Base-by-base conservation (phyloP, 2,888 invertebrate genomes). In the Artemia sp. region DNA sequence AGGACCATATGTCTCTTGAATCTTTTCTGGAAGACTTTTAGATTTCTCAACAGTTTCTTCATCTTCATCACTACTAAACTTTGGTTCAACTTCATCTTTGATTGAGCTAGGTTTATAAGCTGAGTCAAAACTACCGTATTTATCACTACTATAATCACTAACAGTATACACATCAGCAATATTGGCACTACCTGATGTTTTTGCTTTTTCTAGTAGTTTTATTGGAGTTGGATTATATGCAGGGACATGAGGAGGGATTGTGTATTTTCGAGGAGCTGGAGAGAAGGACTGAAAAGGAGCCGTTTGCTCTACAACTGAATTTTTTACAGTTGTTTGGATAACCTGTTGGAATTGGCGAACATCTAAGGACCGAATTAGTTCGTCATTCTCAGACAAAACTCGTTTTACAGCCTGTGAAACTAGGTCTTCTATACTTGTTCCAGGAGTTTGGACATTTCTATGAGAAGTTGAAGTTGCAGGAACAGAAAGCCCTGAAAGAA, bases 151-250 rank as follows among this genome's bases (percentile, higher is more conserved):
- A n/a, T 58, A 8, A 58, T 19, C 58, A 58, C 14, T 58, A n/a
- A 58, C 58, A 8, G 14, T 58, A 58, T 58, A 58, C 10, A 14
- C 14, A 19, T 58, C 58, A 19, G n/a, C 14, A 58, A 8, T 58
- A 58, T 9, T 9, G 58, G n/a, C 14, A n/a, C 58, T 24, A 24
- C 24, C 19, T 19, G 58, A 58, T 73, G 73, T 68, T 78, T 77
- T 24, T 78, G 78, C 72, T 70, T 79, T 80, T 72, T 78, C 78
- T 51, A 85, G 77, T 77, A 85, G 84, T 0, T 84, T 79, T 75
- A 85, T 85, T 0, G 85, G 85, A 3, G 85, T 85, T 50, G 85
- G 85, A 76, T 84, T 85, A 75, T 85, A 86, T n/a, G 77, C 73
- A 10, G 78, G 76, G 24, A 76, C 75, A 10, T 74, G 72, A 7